Evolutionary conservation across 2,797 vertebrate genomes (phyloP).

Genomic region (Knipowitschia caucasica): DNA sequence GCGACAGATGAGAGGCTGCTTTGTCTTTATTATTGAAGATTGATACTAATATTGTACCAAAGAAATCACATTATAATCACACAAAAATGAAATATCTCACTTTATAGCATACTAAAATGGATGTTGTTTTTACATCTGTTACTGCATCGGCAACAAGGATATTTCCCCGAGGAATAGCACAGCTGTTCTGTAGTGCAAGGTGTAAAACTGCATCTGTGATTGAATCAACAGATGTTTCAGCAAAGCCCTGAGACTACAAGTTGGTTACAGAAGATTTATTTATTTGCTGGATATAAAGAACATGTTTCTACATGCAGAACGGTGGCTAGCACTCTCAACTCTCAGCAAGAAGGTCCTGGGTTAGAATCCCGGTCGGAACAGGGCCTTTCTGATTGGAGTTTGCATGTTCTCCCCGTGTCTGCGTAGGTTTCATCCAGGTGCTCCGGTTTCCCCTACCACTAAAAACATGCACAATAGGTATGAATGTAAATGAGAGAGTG

Average conservation of each 20-base stretch:
- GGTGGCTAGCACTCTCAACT: no score
- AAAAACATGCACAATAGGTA: no score
- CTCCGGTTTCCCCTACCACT: no score
- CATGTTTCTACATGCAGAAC: no score
- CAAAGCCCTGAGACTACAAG: not conserved
- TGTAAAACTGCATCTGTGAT: constrained; percentile 3
- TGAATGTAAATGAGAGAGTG: no score
- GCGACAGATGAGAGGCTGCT: not conserved
- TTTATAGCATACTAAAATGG: not conserved
- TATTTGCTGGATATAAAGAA: no score
- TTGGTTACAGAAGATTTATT: not conserved
- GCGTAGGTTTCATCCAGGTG: no score
- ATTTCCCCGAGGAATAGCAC: not conserved
- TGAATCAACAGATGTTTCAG: not conserved
- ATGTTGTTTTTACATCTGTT: not conserved
- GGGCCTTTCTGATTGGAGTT: no score
- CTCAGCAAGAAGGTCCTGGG: no score
- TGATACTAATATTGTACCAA: no score
- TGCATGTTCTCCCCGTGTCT: no score
- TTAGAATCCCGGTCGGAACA: no score
- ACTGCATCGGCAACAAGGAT: not conserved
- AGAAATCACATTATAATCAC: not conserved
- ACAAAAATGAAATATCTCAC: not conserved
- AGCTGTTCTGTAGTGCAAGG: constrained; percentile 4
- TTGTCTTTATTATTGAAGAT: not conserved